Conservation (phyloP, 2,797 vertebrate species). For the Chaunax sp. region DNA sequence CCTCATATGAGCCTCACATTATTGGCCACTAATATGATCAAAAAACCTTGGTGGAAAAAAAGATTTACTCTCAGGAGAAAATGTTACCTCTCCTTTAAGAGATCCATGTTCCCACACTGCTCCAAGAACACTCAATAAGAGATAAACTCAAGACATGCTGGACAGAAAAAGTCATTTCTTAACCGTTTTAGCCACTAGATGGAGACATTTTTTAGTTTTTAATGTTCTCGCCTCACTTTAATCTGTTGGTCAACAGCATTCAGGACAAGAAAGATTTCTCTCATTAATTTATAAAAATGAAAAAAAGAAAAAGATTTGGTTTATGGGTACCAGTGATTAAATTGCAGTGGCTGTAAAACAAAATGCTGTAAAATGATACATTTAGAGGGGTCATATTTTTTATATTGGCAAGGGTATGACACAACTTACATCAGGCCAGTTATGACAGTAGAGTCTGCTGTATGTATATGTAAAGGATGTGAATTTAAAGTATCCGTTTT, state of each 20-base stretch:
- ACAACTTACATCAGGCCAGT: neutral
- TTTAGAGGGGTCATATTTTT: neutral
- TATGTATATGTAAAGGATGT: neutral
- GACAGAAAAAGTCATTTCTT: too few species aligned
- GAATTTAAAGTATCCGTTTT: neutral
- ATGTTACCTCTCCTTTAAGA: too few species aligned
- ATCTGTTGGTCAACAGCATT: constrained; percentile 3
- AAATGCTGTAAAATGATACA: constrained; percentile 5
- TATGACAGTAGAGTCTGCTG: neutral
- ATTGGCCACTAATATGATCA: too few species aligned
- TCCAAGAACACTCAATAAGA: too few species aligned
- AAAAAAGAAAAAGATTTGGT: neutral
- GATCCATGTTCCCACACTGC: too few species aligned
- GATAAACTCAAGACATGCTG: too few species aligned
- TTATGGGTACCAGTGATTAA: neutral
- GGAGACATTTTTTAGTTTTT: constrained; percentile 65
- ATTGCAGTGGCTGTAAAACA: neutral
- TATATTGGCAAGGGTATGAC: neutral
- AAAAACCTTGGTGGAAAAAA: too few species aligned
- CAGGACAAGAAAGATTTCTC: neutral
- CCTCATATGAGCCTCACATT: too few species aligned
- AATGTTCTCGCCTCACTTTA: neutral
- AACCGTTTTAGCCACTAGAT: constrained; percentile 67
- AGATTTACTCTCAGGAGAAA: too few species aligned
- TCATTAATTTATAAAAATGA: constrained; percentile 17